Percentiles rank a stretch among this genome's conserved stretches.
Conservation (phyloP, 1,140 invertebrate species). For the Euschistus heros region DNA sequence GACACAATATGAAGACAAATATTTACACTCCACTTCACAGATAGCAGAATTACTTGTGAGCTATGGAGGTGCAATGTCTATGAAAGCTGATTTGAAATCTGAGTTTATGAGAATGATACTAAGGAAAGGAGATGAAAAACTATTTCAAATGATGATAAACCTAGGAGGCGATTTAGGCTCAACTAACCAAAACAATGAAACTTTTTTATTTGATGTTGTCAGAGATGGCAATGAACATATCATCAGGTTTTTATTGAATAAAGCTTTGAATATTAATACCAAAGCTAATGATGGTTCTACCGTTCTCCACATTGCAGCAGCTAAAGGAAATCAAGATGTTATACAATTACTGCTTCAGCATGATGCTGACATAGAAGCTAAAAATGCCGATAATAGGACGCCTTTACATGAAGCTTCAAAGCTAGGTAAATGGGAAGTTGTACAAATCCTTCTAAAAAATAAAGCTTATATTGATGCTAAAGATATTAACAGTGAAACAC, state of each 20-base stretch:
- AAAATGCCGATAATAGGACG: not conserved
- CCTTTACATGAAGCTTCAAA: constrained; percentile 2
- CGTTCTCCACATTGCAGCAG: not conserved
- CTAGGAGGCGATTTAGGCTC: not conserved
- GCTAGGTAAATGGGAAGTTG: not conserved
- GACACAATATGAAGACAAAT: too few relatives aligned
- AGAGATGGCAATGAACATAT: not conserved
- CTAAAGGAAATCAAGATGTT: not conserved
- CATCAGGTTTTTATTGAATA: not conserved
- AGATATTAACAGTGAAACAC: not conserved
- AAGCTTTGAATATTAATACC: not conserved
- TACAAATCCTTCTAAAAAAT: not conserved
- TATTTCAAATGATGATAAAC: not conserved
- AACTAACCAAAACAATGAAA: not conserved
- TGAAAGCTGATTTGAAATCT: not conserved
- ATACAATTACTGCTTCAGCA: not conserved
- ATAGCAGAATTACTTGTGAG: not conserved
- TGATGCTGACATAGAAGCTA: not conserved
- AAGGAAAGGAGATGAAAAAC: not conserved
- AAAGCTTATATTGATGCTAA: not conserved
- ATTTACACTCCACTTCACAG: not conserved
- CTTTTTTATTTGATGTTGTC: not conserved
- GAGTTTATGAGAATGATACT: not conserved
- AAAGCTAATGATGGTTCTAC: not conserved
- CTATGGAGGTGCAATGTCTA: not conserved